Conservation (phyloP, 2,888 invertebrate genomes). For the Mesodorylaimus sp. region DNA sequence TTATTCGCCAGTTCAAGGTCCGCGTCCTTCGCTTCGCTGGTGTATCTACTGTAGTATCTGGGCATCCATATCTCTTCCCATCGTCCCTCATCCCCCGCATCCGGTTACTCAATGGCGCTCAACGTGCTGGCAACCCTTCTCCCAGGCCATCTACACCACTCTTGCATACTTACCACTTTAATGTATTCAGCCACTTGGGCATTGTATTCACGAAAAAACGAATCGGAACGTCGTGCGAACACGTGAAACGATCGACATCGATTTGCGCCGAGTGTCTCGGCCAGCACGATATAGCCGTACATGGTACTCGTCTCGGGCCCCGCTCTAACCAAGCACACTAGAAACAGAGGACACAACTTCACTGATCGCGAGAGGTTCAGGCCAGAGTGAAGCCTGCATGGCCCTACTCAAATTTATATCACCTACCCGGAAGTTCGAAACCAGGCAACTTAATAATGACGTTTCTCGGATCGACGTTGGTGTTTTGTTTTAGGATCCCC, state of each 20-base stretch:
- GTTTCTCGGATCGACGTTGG: neutral
- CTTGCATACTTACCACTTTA: slow-evolving; percentile 5
- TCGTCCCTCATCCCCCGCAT: too few species aligned
- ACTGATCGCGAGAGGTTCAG: neutral
- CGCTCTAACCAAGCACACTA: slow-evolving; percentile 7
- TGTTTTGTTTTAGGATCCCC: neutral
- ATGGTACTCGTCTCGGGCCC: neutral
- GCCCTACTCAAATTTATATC: too few species aligned
- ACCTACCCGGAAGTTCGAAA: neutral
- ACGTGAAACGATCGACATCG: slow-evolving; percentile 8
- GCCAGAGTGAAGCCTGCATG: neutral
- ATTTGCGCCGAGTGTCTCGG: slow-evolving; percentile 4
- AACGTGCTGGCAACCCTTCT: too few species aligned
- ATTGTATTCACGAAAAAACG: slow-evolving; percentile 7
- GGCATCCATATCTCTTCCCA: too few species aligned
- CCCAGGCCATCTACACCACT: too few species aligned
- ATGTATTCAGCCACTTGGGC: neutral
- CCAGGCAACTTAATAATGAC: neutral
- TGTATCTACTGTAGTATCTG: too few species aligned
- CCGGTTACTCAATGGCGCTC: too few species aligned
- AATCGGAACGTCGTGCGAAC: neutral
- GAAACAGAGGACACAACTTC: too few species aligned
- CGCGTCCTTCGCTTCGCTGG: too few species aligned
- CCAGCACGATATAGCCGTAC: slow-evolving; percentile 4
- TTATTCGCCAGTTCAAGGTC: too few species aligned